Percentiles rank a stretch among this genome's conserved stretches.
phyloP scores from a whole-genome alignment of 2,797 vertebrate species.

The Spinus olivaceus region DNA sequence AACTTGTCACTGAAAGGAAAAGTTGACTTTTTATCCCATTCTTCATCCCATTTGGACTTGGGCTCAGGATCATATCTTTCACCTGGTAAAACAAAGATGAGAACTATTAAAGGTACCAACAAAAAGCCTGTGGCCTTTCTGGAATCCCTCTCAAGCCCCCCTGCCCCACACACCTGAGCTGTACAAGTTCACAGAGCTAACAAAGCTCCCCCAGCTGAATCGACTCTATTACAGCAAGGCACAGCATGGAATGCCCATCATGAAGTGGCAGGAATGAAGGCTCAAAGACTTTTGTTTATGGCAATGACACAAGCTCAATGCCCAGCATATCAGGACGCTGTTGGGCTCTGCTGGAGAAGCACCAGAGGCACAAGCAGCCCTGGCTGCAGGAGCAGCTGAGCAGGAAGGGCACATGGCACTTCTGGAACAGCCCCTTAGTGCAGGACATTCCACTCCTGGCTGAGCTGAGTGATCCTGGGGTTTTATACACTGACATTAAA shows the following conservation, averaged over 20 bases:
- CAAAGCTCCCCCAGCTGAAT: conserved; percentile 42
- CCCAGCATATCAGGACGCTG: not conserved
- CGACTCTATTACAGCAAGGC: conserved; percentile 34
- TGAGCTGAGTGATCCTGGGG: not conserved
- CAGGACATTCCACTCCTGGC: not conserved
- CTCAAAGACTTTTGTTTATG: conserved; percentile 46
- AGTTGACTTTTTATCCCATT: conserved; percentile 93
- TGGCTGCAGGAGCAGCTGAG: not conserved
- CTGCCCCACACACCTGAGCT: not conserved
- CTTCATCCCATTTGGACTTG: conserved; percentile 92
- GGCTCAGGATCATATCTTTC: conserved; percentile 89
- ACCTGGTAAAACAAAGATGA: conserved; percentile 71
- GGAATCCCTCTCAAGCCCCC: not conserved
- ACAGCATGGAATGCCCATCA: conserved; percentile 46
- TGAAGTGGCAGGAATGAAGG: conserved; percentile 53
- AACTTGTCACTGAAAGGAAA: conserved; percentile 97
- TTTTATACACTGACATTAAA: not conserved
- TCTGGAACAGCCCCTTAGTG: not conserved
- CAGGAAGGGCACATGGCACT: not conserved
- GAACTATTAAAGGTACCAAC: not conserved
- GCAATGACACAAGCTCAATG: not conserved
- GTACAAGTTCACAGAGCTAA: conserved; percentile 41
- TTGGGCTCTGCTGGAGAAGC: not conserved
- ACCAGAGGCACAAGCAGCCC: not conserved
- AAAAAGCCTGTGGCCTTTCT: not conserved